These are phyloP conservation scores for Eulemur coronatus DNA, from an alignment of 2,797 vertebrate species.

Conservation along the genomic window DNA sequence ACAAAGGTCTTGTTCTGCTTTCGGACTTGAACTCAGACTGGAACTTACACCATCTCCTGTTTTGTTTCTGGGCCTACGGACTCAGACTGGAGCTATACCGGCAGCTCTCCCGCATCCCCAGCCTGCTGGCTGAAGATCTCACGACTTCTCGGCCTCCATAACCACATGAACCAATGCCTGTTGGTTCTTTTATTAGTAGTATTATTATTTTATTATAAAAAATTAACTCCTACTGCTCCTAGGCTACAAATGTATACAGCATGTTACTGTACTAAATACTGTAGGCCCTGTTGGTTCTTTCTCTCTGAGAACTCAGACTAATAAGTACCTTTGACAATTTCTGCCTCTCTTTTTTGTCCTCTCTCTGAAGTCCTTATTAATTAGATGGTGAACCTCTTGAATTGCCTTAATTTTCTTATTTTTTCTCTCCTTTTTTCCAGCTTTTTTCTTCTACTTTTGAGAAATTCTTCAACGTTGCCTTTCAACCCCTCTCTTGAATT, in stretches of 20 bases:
- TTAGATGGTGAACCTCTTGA: neutral
- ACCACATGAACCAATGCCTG: neutral
- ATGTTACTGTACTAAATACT: too few relatives aligned
- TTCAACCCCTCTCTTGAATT: neutral
- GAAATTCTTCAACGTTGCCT: neutral
- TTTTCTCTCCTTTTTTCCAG: neutral
- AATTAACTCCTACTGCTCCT: too few relatives aligned
- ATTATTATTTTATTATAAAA: too few relatives aligned
- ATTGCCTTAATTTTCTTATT: neutral
- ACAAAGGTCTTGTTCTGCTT: neutral
- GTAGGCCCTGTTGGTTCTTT: neutral
- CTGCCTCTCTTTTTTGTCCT: neutral
- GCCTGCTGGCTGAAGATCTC: neutral
- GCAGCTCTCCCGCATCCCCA: neutral
- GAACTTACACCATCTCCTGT: neutral
- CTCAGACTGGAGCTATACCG: neutral
- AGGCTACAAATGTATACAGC: too few relatives aligned
- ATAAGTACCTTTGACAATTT: neutral
- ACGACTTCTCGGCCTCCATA: neutral
- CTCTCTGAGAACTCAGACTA: neutral
- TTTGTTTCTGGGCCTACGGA: neutral
- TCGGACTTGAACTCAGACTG: neutral
- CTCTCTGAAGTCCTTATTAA: neutral
- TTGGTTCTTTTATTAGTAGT: neutral
- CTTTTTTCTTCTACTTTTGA: neutral